Conservation (phyloP, 2,113 vertebrate species). For the Pogonocichla stellata region DNA sequence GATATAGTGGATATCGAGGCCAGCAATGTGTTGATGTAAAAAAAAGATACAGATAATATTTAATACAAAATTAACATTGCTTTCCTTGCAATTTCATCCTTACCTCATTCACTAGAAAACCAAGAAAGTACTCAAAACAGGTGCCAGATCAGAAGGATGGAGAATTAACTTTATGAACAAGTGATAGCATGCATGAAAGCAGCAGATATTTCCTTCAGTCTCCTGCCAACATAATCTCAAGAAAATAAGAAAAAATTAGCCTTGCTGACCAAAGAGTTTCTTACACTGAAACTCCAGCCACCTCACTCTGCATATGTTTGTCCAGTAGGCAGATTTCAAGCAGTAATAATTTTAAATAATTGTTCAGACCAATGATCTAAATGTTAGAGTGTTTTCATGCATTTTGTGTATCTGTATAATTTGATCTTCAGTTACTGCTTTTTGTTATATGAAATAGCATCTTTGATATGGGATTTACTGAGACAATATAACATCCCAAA, state of each 20-base stretch:
- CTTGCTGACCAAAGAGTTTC: neutral
- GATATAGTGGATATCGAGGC: neutral
- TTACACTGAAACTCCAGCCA: neutral
- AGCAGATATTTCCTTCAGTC: neutral
- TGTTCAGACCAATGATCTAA: neutral
- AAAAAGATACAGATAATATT: neutral
- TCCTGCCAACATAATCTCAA: neutral
- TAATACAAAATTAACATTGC: neutral
- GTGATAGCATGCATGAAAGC: neutral
- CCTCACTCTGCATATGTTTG: neutral
- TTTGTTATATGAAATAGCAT: neutral
- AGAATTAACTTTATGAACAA: neutral
- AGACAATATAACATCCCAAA: neutral
- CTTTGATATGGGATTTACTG: neutral
- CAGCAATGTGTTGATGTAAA: neutral
- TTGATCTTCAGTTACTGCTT: neutral
- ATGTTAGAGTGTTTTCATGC: neutral
- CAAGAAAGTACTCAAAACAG: neutral
- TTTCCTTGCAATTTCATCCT: neutral
- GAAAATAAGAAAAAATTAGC: neutral
- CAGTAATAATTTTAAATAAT: neutral
- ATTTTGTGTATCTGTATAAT: neutral
- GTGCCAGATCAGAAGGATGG: neutral
- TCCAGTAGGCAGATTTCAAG: neutral
- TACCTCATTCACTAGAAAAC: neutral